These are phyloP conservation scores for Ormyrus nitidulus DNA, from an alignment of 2,888 invertebrate species.

Conservation along the genomic window DNA sequence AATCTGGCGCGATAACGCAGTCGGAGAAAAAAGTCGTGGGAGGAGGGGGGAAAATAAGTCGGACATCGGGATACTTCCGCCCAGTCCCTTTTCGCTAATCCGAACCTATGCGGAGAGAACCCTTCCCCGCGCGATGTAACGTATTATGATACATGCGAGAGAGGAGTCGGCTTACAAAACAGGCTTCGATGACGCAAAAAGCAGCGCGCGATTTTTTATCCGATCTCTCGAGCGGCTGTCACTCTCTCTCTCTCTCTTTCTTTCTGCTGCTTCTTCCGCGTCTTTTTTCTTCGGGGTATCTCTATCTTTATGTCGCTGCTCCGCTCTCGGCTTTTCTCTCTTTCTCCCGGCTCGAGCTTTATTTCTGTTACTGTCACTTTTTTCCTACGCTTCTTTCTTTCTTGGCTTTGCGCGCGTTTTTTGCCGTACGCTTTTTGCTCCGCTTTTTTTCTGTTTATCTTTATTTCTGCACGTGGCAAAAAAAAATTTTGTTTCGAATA, in stretches of 20 bases:
- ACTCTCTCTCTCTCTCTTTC: not conserved
- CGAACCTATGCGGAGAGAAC: not conserved
- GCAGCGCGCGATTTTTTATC: conserved; percentile 42
- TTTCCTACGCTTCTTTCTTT: conserved; percentile 2
- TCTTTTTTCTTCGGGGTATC: not conserved
- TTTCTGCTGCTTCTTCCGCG: not conserved
- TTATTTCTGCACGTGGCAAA: not conserved
- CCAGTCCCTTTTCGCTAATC: conserved; percentile 11
- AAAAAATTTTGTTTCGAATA: not conserved
- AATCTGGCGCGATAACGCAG: no score
- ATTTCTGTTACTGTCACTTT: conserved; percentile 41
- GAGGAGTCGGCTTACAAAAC: conserved; percentile 1
- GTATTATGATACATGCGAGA: not conserved
- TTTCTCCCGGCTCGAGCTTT: conserved; percentile 17
- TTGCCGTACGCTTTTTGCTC: not conserved
- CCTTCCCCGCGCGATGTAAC: not conserved
- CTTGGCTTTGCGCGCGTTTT: no score
- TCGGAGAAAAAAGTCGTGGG: not conserved
- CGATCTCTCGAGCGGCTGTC: conserved; percentile 2
- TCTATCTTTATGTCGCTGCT: conserved; percentile 12
- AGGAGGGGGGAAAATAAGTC: conserved; percentile 9
- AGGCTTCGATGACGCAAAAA: conserved; percentile 38
- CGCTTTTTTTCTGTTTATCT: conserved; percentile 8
- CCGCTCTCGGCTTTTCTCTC: conserved; percentile 2
- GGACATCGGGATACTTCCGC: conserved; percentile 8